phyloP scores from a whole-genome alignment of 2,888 invertebrate genomes.

The Harpagoxenus sublaevis region DNA sequence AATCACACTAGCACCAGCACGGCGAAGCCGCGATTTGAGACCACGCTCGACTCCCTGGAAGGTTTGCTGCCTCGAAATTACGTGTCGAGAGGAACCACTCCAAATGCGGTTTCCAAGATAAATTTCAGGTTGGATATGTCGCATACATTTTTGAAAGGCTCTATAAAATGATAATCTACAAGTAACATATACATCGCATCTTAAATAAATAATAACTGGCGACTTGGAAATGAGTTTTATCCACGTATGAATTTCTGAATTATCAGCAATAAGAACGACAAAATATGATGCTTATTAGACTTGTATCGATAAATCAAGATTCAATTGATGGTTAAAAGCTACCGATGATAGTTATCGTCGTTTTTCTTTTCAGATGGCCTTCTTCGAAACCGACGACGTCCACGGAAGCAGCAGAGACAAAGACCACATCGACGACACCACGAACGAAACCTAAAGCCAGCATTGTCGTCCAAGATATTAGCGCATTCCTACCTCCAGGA shows the following conservation, averaged over 20 bases:
- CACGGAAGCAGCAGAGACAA: constrained; percentile 56
- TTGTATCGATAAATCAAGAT: neutral
- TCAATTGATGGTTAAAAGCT: neutral
- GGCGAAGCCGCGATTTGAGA: constrained; percentile 59
- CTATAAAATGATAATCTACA: neutral
- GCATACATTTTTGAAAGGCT: neutral
- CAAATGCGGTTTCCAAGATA: constrained; percentile 47
- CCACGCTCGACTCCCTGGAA: constrained; percentile 72
- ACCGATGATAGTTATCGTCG: neutral
- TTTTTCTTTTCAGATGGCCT: constrained; percentile 62
- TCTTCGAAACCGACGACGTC: constrained; percentile 61
- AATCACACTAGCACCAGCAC: constrained; percentile 55
- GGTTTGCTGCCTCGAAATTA: constrained; percentile 75
- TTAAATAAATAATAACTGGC: neutral
- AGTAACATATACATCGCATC: neutral
- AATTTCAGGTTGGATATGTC: constrained; percentile 66
- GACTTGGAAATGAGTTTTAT: neutral
- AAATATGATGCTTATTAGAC: neutral
- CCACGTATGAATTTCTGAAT: neutral
- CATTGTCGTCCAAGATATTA: constrained; percentile 86
- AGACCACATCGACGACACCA: constrained; percentile 40
- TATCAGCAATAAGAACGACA: neutral
- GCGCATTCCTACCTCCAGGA: constrained; percentile 90
- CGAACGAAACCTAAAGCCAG: constrained; percentile 59
- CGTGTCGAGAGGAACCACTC: constrained; percentile 21